Percentiles rank a stretch among this genome's conserved stretches.
Evolutionary conservation across 2,888 invertebrate species (phyloP).

Genomic region (Folsomia candida): DNA sequence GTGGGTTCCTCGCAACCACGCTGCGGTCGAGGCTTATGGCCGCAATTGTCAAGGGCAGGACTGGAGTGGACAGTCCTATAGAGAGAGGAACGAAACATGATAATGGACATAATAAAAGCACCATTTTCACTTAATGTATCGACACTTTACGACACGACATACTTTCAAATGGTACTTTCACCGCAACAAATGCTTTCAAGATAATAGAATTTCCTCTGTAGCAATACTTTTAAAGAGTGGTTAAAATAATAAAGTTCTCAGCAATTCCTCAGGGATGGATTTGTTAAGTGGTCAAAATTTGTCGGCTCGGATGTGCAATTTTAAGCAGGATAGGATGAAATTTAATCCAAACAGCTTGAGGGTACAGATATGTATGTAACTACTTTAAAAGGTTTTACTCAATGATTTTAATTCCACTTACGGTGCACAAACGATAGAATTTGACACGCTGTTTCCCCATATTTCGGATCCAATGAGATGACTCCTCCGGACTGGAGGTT

Average conservation of each 20-base stretch:
- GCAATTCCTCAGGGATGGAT: too few relatives aligned
- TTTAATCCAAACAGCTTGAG: too few relatives aligned
- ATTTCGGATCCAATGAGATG: constrained; percentile 16
- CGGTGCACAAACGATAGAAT: constrained; percentile 22
- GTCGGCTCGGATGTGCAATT: too few relatives aligned
- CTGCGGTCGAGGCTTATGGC: constrained; percentile 38
- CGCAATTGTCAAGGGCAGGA: constrained; percentile 33
- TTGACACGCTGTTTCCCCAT: constrained; percentile 21
- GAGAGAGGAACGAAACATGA: neutral
- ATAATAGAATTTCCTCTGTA: too few relatives aligned
- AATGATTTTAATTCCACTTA: constrained; percentile 7
- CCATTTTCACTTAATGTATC: neutral
- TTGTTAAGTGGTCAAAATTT: too few relatives aligned
- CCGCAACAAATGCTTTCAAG: too few relatives aligned
- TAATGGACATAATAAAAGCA: neutral
- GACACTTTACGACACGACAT: too few relatives aligned
- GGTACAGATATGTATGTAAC: too few relatives aligned
- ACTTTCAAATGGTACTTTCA: too few relatives aligned
- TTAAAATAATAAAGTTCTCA: too few relatives aligned
- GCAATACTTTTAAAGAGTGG: too few relatives aligned
- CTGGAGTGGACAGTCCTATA: constrained; percentile 26
- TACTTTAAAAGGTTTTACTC: neutral
- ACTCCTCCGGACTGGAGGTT: constrained; percentile 14
- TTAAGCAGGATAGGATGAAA: too few relatives aligned
- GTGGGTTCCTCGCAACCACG: constrained; percentile 33